Percentiles rank a stretch among this genome's conserved stretches.
Evolutionary conservation across 2,113 vertebrate genomes (phyloP).

Genomic region (Puntigrus tetrazona): DNA sequence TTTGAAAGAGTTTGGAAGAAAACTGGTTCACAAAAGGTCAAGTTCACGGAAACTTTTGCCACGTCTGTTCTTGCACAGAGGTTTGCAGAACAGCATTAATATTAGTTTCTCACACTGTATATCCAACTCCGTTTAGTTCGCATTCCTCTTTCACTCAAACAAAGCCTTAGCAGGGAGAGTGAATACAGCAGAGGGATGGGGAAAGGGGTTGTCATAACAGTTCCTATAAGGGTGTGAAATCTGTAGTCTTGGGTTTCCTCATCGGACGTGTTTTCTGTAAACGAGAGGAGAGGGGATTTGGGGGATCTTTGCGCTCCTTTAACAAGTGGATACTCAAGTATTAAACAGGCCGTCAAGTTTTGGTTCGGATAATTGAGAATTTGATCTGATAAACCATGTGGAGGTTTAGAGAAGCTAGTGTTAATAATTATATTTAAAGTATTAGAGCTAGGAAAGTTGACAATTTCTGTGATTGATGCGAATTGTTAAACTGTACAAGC

Average conservation of each 20-base stretch:
- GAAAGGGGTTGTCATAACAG: constrained; percentile 37
- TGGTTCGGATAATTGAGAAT: background rate
- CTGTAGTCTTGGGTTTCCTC: constrained; percentile 32
- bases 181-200: background rate
- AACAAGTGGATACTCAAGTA: background rate
- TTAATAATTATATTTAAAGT: too few species aligned
- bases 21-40: background rate
- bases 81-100: background rate
- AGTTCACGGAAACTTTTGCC: background rate
- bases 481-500: too few species aligned
- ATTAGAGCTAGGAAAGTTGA: too few species aligned
- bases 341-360: background rate
- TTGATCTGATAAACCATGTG: background rate
- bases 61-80: background rate
- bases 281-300: too few species aligned
- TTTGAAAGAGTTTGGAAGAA: background rate
- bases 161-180: background rate
- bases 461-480: too few species aligned
- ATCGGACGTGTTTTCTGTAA: constrained; percentile 46
- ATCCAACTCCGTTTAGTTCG: background rate
- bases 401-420: background rate
- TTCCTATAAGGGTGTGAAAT: constrained; percentile 60
- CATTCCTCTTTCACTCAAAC: background rate
- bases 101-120: background rate
- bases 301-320: background rate